Conservation (phyloP, 1,140 invertebrate species). For the Drosophila gunungcola region DNA sequence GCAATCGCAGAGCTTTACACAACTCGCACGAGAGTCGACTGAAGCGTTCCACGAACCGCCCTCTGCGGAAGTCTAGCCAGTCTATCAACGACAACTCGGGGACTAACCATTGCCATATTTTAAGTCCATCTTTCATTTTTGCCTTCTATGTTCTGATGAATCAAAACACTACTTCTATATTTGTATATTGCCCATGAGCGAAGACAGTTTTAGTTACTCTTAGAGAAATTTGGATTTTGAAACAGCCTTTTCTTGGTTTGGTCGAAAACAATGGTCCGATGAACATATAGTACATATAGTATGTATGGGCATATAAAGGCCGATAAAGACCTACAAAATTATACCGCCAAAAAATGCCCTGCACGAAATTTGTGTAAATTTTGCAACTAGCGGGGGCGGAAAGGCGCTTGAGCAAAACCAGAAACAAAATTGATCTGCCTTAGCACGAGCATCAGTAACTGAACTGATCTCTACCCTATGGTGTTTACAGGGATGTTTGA, state of each 20-base stretch:
- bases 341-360: neutral
- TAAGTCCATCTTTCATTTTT: too few relatives aligned
- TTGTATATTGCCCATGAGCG: too few relatives aligned
- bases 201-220: too few relatives aligned
- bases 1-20: slow-evolving; percentile 74
- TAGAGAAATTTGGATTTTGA: neutral
- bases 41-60: neutral
- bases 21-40: slow-evolving; percentile 51
- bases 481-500: neutral
- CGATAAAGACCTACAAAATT: neutral
- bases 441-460: neutral
- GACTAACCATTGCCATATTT: neutral
- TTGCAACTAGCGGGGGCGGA: slow-evolving; percentile 10
- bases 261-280: neutral
- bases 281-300: neutral
- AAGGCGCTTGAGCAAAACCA: slow-evolving; percentile 4
- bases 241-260: neutral
- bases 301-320: neutral
- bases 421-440: neutral
- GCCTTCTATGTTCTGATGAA: too few relatives aligned
- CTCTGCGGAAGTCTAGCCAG: neutral
- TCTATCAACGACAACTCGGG: neutral
- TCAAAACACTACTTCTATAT: too few relatives aligned
- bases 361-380: neutral
- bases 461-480: neutral